Evolutionary conservation across 2,888 invertebrate species (phyloP), one percentile per base, ranked within the genome.

Genomic region (Trachelus iudaicus): DNA sequence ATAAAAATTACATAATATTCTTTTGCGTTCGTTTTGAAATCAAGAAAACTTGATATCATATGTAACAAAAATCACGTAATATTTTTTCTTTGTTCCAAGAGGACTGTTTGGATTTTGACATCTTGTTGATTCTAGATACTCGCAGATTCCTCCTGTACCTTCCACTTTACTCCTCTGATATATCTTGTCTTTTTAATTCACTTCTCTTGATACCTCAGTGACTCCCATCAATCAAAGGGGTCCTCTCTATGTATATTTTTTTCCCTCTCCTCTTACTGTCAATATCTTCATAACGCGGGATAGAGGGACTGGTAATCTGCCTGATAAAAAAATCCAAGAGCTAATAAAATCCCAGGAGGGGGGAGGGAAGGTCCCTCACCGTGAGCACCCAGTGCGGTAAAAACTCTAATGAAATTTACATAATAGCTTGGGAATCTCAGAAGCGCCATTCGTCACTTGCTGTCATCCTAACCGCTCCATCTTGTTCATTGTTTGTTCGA

Each of bases 351-450:
- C 69, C 73, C 69, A 69, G 4, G 71, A 71, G 71, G 12, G 71
- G 69, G n/a, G 75, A 37, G 6, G 23, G 2, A 56, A 23, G 56
- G 23, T 56, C 23, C 69, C 69, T 73, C 37, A 33, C n/a, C 75
- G 69, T 69, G 34, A 69, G 40, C 76, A 78, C 37, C 71, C 73
- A 77, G 76, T 69, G 73, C 76, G 78, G 78, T 79, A 85, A 85
- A 86, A 85, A 82, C 85, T 81, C 80, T 87, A 85, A 86, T 85
- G 85, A 85, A 85, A 85, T 85, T 85, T 85, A 82, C 85, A 85
- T 85, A 86, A 87, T 84, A 85, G 82, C 79, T 9, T 80, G 56
- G 78, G 81, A 82, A 80, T 79, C 84, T 81, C 79, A 77, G 76
- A 84, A 79, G 84, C 79, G 78, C 80, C 81, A 84, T 85, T 82